Evolutionary conservation across 2,113 vertebrate species (phyloP), one percentile per base, ranked within the genome.

Genomic region (Amphiprion percula): DNA sequence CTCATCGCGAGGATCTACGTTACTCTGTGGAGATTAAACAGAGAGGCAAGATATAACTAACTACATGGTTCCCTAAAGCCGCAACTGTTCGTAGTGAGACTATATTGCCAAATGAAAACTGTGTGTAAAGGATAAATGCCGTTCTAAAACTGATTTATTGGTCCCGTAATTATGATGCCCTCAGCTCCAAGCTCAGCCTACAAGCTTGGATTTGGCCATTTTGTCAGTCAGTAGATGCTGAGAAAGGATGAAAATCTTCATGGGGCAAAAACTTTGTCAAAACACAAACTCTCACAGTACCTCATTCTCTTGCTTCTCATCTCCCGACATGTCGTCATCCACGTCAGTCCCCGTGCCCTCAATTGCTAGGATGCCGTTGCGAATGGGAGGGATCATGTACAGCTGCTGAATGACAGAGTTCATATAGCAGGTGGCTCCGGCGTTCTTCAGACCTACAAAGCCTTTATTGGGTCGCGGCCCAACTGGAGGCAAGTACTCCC

Each of bases 401-500:
- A 99, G 94, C 90, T 99, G 98, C 93, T 99, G 98, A 91, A 99
- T 99, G 80, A 99, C 98, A n/a, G 98, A 99, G 94, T 99, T 99
- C 98, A 99, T 99, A 67, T 99, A 99, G 89, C 98, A 99, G 69
- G 98, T 99, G 83, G 98, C 98, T 71, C 98, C 98, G 5, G 98
- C 98, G 47, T 99, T 99, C 95, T 99, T 99, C 28, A 99, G 91
- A 5, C 98, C 98, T 66, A 99, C 98, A 90, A 99, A 99, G 87
- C 98, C 98, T 91, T 99, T 99, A 68, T 97, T 97, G 0, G 97
- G 98, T 47, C 98, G 95, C 15, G 98, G 98, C 44, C 98, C 98
- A 74, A 99, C 98, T 5, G 98, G 98, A 67, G 98, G 98, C 14
- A 99, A 83, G 87, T 99, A 99, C 73, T 99, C 98, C 98, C 98